These are phyloP conservation scores for Cyclophora albipunctata DNA, from an alignment of 2,888 invertebrate species.

Conservation along the genomic window DNA sequence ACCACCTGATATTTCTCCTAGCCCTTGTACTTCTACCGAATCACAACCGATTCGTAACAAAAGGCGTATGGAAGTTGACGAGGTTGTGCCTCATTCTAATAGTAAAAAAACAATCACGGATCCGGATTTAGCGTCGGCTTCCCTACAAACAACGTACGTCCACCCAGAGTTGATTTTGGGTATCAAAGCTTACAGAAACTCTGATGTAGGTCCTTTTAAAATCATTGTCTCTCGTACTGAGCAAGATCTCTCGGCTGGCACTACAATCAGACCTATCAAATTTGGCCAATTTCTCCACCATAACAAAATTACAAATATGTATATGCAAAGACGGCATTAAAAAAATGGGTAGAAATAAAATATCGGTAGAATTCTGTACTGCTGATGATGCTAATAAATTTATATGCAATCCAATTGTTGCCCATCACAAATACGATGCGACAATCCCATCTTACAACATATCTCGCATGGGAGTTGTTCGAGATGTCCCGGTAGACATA, in stretches of 20 bases:
- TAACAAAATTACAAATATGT: not conserved
- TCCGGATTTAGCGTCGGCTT: not conserved
- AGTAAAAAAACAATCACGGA: not conserved
- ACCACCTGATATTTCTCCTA: too few species aligned
- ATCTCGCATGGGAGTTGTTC: not conserved
- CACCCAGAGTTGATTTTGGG: not conserved
- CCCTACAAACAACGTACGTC: not conserved
- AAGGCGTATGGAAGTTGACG: too few species aligned
- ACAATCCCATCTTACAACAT: not conserved
- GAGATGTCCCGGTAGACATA: not conserved
- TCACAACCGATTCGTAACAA: too few species aligned
- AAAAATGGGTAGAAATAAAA: not conserved
- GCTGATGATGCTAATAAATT: not conserved
- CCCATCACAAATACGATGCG: not conserved
- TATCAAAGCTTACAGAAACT: not conserved
- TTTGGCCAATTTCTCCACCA: not conserved
- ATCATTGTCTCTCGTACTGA: not conserved
- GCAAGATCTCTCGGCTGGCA: not conserved
- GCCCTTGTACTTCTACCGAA: too few species aligned
- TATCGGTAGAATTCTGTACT: not conserved
- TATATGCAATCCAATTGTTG: not conserved
- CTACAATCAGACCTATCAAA: slow-evolving; percentile 2
- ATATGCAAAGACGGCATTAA: not conserved
- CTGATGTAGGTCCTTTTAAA: not conserved
- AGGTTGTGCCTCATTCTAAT: not conserved